Evolutionary conservation across 2,113 vertebrate genomes (phyloP).

Genomic region (Nematolebias whitei): DNA sequence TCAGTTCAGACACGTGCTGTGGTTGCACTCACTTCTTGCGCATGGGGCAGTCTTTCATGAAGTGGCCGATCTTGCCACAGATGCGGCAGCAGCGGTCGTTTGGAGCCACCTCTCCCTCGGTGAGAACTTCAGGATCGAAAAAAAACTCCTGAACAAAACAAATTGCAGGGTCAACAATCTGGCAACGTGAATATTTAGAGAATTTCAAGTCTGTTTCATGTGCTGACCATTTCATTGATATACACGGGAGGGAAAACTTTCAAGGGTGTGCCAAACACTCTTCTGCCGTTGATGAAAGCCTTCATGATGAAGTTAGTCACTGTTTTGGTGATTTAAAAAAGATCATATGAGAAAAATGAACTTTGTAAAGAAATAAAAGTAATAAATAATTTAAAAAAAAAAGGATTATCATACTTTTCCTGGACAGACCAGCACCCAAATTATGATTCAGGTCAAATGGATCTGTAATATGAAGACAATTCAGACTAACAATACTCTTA

Average conservation of each 20-base stretch:
- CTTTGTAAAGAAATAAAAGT: not conserved
- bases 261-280: slow-evolving; percentile 88
- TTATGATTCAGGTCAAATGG: slow-evolving; percentile 97
- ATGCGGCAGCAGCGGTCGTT: slow-evolving; percentile 95
- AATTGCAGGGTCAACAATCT: not conserved
- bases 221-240: slow-evolving; percentile 85
- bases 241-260: slow-evolving; percentile 84
- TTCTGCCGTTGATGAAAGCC: slow-evolving; percentile 94
- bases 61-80: slow-evolving; percentile 97
- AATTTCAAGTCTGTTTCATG: no score
- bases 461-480: slow-evolving; percentile 74
- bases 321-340: slow-evolving; percentile 55
- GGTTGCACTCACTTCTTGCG: slow-evolving; percentile 84
- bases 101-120: slow-evolving; percentile 91
- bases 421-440: slow-evolving; percentile 93
- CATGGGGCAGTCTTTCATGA: slow-evolving; percentile 95
- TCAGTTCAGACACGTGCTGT: not conserved
- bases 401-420: slow-evolving; percentile 86
- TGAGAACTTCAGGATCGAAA: slow-evolving; percentile 92
- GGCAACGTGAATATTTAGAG: not conserved
- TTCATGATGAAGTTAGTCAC: slow-evolving; percentile 99
- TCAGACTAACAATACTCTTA: no score
- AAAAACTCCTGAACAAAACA: slow-evolving; percentile 86
- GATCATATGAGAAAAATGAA: not conserved
- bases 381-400: not conserved